Base-by-base conservation (phyloP, 1,140 invertebrate genomes). In the Zophobas morio region DNA sequence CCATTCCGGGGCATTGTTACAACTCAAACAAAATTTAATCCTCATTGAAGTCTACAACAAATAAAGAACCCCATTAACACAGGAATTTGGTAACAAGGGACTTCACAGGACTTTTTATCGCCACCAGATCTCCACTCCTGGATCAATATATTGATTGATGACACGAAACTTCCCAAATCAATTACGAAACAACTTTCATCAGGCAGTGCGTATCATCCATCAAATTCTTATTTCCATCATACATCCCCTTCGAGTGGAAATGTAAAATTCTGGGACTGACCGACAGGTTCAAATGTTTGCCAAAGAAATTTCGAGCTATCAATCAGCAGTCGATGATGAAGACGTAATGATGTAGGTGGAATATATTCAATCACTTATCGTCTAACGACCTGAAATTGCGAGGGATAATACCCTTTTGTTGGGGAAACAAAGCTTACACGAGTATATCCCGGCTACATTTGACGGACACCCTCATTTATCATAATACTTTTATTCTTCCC, bases 401-500 rank as follows among this genome's bases (percentile, higher is more conserved):
- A n/a, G 49, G 49, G 49, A 51, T 51, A n/a, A 51, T 51, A n/a
- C n/a, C 3, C 54, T 46, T 32, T 66, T 66, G 60, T 66, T 66
- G 34, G 46, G 60, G 60, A 66, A 42, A 66, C 60, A 66, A 66
- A 66, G 60, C 6, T 42, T 66, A 66, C 39, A 66, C 39, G 60
- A 66, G 60, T 66, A 42, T 66, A 66, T 66, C 60, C 60, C n/a
- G 39, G 60, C 49, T 8, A 51, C 49, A 51, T 66, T 39, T 66
- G 60, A 66, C 39, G 60, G 60, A 66, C 60, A 66, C 36, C 20
- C 39, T 66, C 60, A 39, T 66, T 66, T 66, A 66, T 66, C 60
- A 66, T 66, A 66, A 66, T 66, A 66, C 37, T 66, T 40, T 42
- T 66, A 66, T 40, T 37, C 60, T 66, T 66, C 60, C 60, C 60